phyloP scores from a whole-genome alignment of 2,888 invertebrate species.

The Lasioglossum zephyrum region DNA sequence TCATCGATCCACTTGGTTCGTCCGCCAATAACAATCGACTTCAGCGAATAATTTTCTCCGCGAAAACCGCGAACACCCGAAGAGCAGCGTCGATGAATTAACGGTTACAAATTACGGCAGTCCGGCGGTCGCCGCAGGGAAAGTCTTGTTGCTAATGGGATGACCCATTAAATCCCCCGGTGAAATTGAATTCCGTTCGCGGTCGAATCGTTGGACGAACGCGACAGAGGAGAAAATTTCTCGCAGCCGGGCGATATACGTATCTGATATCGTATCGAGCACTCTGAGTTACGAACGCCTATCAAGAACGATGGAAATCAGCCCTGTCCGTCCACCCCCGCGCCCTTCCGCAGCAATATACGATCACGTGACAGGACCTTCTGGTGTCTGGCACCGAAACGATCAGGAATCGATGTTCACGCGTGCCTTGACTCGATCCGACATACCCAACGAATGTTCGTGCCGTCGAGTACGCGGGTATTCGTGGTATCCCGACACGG shows the following conservation, averaged over 20 bases:
- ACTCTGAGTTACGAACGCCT: slow-evolving; percentile 25
- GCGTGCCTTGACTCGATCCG: slow-evolving; percentile 61
- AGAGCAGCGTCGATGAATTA: not conserved
- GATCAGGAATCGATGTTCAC: slow-evolving; percentile 71
- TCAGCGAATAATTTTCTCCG: not conserved
- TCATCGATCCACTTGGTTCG: not conserved
- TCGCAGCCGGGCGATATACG: slow-evolving; percentile 10
- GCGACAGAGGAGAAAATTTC: not conserved
- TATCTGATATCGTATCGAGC: slow-evolving; percentile 25
- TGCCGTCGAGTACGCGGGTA: slow-evolving; percentile 59
- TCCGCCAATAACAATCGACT: not conserved
- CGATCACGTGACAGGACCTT: slow-evolving; percentile 68
- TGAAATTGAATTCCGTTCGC: not conserved
- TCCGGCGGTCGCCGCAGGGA: not conserved
- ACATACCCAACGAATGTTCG: slow-evolving; percentile 55
- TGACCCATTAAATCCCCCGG: not conserved
- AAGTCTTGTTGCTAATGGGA: slow-evolving; percentile 1
- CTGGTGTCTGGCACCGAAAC: slow-evolving; percentile 76
- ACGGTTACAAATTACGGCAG: not conserved
- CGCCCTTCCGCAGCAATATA: slow-evolving; percentile 49
- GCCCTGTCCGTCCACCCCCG: slow-evolving; percentile 36
- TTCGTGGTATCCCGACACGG: slow-evolving; percentile 64
- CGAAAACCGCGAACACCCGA: not conserved
- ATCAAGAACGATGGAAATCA: slow-evolving; percentile 56
- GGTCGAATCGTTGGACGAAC: not conserved